Base-by-base conservation (phyloP, 2,888 invertebrate species). In the Athalia circularis region DNA sequence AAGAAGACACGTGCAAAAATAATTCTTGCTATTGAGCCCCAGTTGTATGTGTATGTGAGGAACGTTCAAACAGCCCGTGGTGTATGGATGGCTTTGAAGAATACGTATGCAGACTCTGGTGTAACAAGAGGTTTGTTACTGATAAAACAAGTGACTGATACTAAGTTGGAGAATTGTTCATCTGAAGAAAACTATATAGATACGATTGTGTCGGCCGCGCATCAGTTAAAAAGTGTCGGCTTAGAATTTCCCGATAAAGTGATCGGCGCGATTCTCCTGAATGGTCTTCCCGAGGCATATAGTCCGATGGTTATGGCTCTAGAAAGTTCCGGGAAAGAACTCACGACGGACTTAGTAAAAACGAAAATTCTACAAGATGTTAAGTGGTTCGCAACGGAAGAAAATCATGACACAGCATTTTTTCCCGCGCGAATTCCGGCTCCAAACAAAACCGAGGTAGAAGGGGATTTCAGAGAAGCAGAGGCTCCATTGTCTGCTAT, bases 261-360 rank as follows among this genome's bases (percentile, higher is more conserved):
- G 85, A 54, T 87, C 11, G 85, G 83, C 5, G 83, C 83, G n/a
- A 80, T 87, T 9, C 78, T 86, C 77, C 78, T 86, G 43, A 82
- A 84, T n/a, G 84, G 85, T 59, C 65, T 86, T 43, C 82, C 84
- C 50, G 85, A 85, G 47, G 79, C 82, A 68, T 84, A 83, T 77
- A 81, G 81, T 57, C 84, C 87, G 8, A 84, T 87, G 84, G 84
- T 86, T 65, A 85, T 82, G 79, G 82, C 79, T 8, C 61, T 83
- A 59, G 82, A 83, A 77, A 85, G 83, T 72, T 83, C 81, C 64
- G 85, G 84, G 78, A 80, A 76, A 0, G 62, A 57, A 45, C 82
- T 86, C 13, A 81, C 82, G 43, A 79, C 78, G 45, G 85, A 85
- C 78, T 79, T 78, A 7, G 80, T 84, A 5, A 85, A 86, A 81